Base-by-base conservation (phyloP, 1,140 invertebrate genomes). In the Melanaphis sacchari region DNA sequence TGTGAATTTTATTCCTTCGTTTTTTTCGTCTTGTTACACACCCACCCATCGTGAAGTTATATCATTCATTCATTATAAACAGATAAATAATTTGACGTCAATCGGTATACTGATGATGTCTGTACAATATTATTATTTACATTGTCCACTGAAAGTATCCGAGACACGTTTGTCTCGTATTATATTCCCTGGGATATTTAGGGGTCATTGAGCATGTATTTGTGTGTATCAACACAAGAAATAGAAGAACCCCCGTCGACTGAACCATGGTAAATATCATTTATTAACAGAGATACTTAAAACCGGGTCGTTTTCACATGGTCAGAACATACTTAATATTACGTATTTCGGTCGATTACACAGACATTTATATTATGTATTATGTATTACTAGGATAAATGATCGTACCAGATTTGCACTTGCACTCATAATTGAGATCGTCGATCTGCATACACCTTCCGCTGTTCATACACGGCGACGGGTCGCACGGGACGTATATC, bases 401-500 rank as follows among this genome's bases (percentile, higher is more conserved):
- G 31, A 49, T 31, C 97, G 97, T 96, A 99, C 98, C 98, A 95
- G 96, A 96, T 94, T 97, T 97, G 96, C 98, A 99, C 94, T 96
- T 96, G 95, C 97, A 98, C 94, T 97, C 97, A 95, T 98, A 99
- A 94, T 96, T 96, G 88, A 98, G 96, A 94, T 96, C 96, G 95
- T 97, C 97, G 93, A 97, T 95, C 94, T 96, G 96, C 88, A 96
- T 96, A 95, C 98, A 99, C 41, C 96, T 96, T 94, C 98, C 99
- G 87, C 97, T 98, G 95, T 99, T 99, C 94, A 96, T 95, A 95
- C 98, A 99, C 4, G 98, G 98, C 88, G 97, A 98, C 9, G 98
- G 98, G 94, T 98, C 96, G 95, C 98, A 99, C 3, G 98, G 98
- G 93, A 98, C 97, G 95, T 98, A 99, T 94, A 97, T 97, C 95